Evolutionary conservation across 92 coral and sea anemone genomes (phyloP), one percentile per base, ranked within the genome.

Genomic region (Epizoanthus ramosus): DNA sequence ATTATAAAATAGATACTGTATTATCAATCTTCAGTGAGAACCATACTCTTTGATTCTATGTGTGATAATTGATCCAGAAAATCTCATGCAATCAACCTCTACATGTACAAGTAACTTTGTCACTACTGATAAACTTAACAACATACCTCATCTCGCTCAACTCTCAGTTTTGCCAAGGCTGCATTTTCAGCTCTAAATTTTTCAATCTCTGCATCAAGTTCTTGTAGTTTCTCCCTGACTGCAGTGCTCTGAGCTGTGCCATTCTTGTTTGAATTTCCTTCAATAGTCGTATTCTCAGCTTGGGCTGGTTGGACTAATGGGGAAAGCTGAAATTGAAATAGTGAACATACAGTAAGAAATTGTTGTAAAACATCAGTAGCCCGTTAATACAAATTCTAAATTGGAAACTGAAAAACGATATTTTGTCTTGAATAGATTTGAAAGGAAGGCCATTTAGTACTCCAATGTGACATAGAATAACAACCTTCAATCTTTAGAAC

Each of bases 141-240:
- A 18, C 13, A 15, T n/a, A 96, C 99, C 98, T 93, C 93, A 18
- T 96, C 98, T 82, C 99, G 80, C 35, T 93, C 97, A 19, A 72
- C 85, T 64, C 98, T 87, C 84, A 92, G 76, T 71, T 85, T 93
- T 23, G 92, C 88, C 79, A 96, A 83, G 14, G 93, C 92, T 60
- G 91, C 90, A 86, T 96, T 96, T 70, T 96, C 99, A 67, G 79
- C 60, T 68, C 99, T 91, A 76, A 96, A 96, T 86, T 92, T 93
- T 71, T 86, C 95, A 37, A 96, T 96, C 83, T 96, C 99, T 24
- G 88, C 83, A 52, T 96, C 99, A 13, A 96, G 94, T 63, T 96
- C 98, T 71, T 93, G 92, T 31, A 96, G 92, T 73, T 96, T 96
- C 31, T 93, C 97, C 84, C 95, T 90, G 23, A 96, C 95, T 22